phyloP scores from a whole-genome alignment of 2,797 vertebrate genomes.

The Falco concolor region DNA sequence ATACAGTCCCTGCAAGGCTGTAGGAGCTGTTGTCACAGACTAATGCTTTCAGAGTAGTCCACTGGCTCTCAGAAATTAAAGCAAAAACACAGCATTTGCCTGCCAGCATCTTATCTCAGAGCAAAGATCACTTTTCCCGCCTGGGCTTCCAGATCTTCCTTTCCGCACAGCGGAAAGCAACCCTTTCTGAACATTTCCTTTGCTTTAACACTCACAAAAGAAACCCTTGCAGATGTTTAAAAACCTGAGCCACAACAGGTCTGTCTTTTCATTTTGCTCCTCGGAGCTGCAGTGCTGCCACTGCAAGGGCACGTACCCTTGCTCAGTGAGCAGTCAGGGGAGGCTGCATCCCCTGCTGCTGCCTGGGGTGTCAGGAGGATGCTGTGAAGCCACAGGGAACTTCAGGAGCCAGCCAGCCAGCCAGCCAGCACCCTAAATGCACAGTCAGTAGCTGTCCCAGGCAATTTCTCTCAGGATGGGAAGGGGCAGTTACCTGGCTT shows the following conservation, averaged over 20 bases:
- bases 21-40: neutral
- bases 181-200: neutral
- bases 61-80: neutral
- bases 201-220: neutral
- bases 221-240: neutral
- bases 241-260: neutral
- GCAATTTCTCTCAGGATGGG: neutral
- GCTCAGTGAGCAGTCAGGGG: neutral
- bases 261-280: neutral
- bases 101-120: neutral
- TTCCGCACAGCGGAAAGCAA: neutral
- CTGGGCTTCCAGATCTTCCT: neutral
- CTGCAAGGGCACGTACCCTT: fast-evolving
- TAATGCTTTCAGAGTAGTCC: neutral
- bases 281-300: neutral
- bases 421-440: neutral
- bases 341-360: neutral
- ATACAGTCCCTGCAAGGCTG: neutral
- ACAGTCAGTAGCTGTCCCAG: neutral
- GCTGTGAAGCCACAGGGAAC: neutral
- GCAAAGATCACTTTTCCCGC: neutral
- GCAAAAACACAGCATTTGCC: neutral
- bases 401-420: neutral
- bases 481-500: neutral
- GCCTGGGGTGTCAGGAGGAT: neutral